Evolutionary conservation across 2,888 invertebrate genomes (phyloP).

Genomic region (Nomada fucata): DNA sequence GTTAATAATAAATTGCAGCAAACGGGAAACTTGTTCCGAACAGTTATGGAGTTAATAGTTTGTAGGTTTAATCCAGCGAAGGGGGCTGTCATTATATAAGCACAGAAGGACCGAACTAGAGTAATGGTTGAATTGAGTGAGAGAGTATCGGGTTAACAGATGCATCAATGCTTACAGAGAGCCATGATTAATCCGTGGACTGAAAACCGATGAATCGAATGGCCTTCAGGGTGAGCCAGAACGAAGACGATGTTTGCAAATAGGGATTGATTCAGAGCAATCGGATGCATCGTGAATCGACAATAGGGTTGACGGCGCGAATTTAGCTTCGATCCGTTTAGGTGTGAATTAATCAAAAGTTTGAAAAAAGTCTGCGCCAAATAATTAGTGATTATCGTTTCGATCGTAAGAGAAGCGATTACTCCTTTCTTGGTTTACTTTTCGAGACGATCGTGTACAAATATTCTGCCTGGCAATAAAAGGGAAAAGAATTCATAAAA

Average conservation of each 20-base stretch:
- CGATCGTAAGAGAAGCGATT: background rate
- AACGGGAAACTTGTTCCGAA: background rate
- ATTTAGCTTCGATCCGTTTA: constrained; percentile 18
- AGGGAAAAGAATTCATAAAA: background rate
- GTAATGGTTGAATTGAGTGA: constrained; percentile 62
- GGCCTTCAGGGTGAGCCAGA: constrained; percentile 49
- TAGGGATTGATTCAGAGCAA: constrained; percentile 58
- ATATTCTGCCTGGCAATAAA: no score
- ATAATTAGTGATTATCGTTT: background rate
- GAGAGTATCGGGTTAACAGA: constrained; percentile 63
- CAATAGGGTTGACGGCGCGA: constrained; percentile 12
- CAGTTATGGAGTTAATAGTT: constrained; percentile 10
- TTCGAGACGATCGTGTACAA: no score
- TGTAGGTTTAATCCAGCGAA: constrained; percentile 18
- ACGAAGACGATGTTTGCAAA: constrained; percentile 67
- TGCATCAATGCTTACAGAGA: constrained; percentile 62
- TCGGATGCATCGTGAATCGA: constrained; percentile 42
- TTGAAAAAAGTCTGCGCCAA: background rate
- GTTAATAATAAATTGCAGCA: background rate
- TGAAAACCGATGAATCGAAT: constrained; percentile 67
- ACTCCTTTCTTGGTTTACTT: background rate
- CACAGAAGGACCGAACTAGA: constrained; percentile 51
- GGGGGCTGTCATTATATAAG: constrained; percentile 56
- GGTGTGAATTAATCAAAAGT: constrained; percentile 42
- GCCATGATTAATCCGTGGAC: constrained; percentile 65